Percentiles rank a stretch among this genome's conserved stretches.
Conservation (phyloP, 2,113 vertebrate species). For the Picathartes gymnocephalus region DNA sequence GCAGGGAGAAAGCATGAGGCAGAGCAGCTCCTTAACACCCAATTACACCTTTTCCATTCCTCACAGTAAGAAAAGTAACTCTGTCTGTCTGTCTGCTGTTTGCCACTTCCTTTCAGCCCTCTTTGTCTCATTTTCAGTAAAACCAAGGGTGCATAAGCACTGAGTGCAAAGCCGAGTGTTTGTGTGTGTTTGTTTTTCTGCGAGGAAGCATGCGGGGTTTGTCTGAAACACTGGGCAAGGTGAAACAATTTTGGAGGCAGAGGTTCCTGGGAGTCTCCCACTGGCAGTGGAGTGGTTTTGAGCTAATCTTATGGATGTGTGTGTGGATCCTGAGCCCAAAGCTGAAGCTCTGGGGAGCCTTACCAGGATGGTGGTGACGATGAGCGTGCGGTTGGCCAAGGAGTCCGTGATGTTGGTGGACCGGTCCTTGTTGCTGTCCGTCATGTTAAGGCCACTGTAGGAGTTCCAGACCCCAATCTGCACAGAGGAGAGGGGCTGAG, state of each 20-base stretch:
- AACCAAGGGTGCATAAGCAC: not conserved
- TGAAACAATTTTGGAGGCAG: not conserved
- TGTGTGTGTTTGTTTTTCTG: not conserved
- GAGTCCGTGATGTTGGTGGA: conserved; percentile 88
- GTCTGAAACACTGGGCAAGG: not conserved
- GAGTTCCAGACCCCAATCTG: conserved; percentile 98
- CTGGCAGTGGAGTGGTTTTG: not conserved
- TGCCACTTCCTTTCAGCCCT: not conserved
- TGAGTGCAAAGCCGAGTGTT: not conserved
- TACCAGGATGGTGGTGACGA: conserved; percentile 98
- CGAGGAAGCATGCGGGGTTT: not conserved
- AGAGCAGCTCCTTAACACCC: not conserved
- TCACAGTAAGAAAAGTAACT: not conserved
- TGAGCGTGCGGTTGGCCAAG: conserved; percentile 90
- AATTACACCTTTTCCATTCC: not conserved
- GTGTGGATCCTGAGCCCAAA: not conserved
- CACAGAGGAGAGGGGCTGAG: conserved; percentile 25
- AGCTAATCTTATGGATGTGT: accelerated
- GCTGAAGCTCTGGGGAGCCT: not conserved
- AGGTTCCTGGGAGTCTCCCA: not conserved
- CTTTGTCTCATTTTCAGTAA: not conserved
- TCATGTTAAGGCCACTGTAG: conserved; percentile 93
- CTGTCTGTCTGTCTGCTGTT: not conserved
- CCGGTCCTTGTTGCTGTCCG: conserved; percentile 83
- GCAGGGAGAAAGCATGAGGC: not conserved